Evolutionary conservation across 2,113 vertebrate genomes (phyloP).

Genomic region (Syngnathus scovelli): DNA sequence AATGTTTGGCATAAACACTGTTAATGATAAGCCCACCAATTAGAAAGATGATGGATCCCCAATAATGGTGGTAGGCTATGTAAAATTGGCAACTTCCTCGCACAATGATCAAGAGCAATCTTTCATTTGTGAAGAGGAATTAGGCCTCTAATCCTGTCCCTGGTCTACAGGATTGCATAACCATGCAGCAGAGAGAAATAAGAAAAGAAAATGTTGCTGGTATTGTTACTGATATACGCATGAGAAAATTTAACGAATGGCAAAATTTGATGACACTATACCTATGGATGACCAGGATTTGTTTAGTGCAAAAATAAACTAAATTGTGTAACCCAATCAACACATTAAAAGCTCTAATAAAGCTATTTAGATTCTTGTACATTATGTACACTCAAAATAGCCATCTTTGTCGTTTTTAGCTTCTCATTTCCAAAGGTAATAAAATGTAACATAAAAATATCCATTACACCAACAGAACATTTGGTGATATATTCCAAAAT

Average conservation of each 20-base stretch:
- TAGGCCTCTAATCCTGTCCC: background rate
- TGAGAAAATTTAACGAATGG: background rate
- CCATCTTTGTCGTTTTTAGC: background rate
- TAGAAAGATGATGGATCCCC: background rate
- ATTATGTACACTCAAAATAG: background rate
- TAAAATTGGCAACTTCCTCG: background rate
- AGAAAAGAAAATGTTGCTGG: background rate
- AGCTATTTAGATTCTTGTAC: background rate
- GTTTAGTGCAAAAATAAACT: background rate
- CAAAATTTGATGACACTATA: background rate
- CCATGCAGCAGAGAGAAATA: background rate
- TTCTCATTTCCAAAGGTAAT: background rate
- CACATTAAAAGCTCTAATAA: background rate
- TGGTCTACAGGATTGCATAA: background rate
- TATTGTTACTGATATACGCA: background rate
- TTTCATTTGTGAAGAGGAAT: background rate
- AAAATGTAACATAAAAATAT: background rate
- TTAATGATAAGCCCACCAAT: background rate
- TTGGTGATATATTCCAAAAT: conserved; percentile 10
- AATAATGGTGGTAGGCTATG: background rate
- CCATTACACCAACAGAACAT: background rate
- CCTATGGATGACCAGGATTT: background rate
- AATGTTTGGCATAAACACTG: background rate
- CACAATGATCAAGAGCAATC: background rate
- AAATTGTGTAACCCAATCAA: background rate